Base-by-base conservation (phyloP, 2,797 vertebrate genomes). In the Leucoraja ocellata region DNA sequence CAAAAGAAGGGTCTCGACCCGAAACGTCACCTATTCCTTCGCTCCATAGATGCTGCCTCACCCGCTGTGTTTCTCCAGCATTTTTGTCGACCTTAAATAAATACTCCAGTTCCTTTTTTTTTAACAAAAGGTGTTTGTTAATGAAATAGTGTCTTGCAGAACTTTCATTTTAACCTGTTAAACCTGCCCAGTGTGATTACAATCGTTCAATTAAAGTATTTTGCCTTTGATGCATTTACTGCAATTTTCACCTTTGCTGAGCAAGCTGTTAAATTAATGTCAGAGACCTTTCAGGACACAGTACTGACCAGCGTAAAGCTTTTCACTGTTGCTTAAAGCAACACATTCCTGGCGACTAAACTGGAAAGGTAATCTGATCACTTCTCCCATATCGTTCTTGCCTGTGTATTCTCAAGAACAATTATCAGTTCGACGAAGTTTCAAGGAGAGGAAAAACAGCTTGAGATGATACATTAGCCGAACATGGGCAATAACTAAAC, bases 311-410 rank as follows among this genome's bases (percentile, higher is more conserved):
- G 68, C 63, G 68, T 36, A 32, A 36, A n/a, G 54, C 16, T 88
- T n/a, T 88, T 88, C 4, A 21, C 68, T 68, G n/a, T 63, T 86
- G 83, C 84, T 36, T 36, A 10, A 68, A 88, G 84, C n/a, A 88
- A 88, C 84, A 88, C 65, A 88, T 88, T 88, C 61, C 61, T 68
- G 84, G 39, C 68, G n/a, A 88, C n/a, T 65, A 8, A 14, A 88
- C 14, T 65, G 84, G 84, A 68, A 65, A 10, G 63, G 63, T 68
- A 88, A 68, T n/a, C 63, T 63, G 63, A 88, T 88, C 63, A 84
- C 14, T 28, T 84, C 23, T 84, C 54, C 36, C 79, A 88, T 36
- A 65, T 2, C 2, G 28, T 68, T 88, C 63, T 65, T 9, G 84
- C 63, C 61, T 88, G 84, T 1, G 14, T 88, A 65, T 36, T 88